Evolutionary conservation across 2,888 invertebrate species (phyloP).

Genomic region (Phlogophora meticulosa): DNA sequence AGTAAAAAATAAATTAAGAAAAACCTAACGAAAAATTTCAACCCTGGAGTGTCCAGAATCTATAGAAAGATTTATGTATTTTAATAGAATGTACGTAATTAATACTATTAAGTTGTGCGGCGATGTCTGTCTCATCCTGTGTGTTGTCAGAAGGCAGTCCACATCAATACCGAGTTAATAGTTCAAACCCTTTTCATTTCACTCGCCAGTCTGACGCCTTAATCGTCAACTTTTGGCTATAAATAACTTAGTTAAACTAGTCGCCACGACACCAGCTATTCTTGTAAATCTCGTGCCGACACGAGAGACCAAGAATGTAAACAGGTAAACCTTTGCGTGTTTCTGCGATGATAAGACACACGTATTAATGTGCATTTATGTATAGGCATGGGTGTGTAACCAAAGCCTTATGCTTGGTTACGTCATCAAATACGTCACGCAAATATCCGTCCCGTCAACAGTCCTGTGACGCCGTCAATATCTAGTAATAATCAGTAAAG

Average conservation of each 20-base stretch:
- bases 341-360: constrained; percentile 13
- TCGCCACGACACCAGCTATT: neutral
- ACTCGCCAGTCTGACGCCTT: neutral
- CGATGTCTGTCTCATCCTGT: too few relatives aligned
- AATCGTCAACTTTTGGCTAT: neutral
- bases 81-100: too few relatives aligned
- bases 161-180: neutral
- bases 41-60: too few relatives aligned
- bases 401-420: neutral
- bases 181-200: neutral
- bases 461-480: neutral
- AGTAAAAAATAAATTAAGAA: too few relatives aligned
- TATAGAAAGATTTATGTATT: too few relatives aligned
- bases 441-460: constrained; percentile 9
- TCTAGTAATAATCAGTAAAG: too few relatives aligned
- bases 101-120: too few relatives aligned
- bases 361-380: constrained; percentile 22
- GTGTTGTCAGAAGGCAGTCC: too few relatives aligned
- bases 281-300: neutral
- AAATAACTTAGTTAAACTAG: neutral
- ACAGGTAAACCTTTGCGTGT: neutral
- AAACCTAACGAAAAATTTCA: too few relatives aligned
- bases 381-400: neutral
- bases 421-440: constrained; percentile 15
- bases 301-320: neutral